Conservation (phyloP, 2,113 vertebrate genomes). For the Poecilia latipinna region DNA sequence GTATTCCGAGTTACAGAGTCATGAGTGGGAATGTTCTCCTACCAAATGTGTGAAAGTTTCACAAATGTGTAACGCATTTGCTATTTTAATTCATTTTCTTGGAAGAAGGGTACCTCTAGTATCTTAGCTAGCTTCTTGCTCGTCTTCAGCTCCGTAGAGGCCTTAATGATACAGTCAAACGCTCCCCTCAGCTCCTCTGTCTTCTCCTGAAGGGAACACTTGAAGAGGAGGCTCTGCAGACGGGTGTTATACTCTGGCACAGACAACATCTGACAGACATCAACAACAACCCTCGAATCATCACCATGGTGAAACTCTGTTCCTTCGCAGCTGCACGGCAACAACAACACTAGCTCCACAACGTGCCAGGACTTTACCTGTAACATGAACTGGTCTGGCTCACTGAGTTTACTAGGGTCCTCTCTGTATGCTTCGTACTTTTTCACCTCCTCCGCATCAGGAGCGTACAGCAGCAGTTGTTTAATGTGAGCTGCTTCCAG, state of each 20-base stretch:
- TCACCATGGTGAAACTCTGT: background rate
- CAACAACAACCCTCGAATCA: background rate
- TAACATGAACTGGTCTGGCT: constrained; percentile 95
- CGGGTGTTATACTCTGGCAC: constrained; percentile 94
- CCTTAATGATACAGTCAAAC: constrained; percentile 90
- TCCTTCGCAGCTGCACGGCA: background rate
- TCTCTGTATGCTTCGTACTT: constrained; percentile 87
- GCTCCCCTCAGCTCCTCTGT: constrained; percentile 92
- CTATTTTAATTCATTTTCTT: background rate
- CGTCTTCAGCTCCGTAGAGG: constrained; percentile 91
- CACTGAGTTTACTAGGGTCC: constrained; percentile 89
- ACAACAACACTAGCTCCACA: background rate
- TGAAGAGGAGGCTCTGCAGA: constrained; percentile 92
- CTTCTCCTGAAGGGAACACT: constrained; percentile 94
- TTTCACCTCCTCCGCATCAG: constrained; percentile 90
- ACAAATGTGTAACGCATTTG: background rate
- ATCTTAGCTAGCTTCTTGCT: constrained; percentile 99
- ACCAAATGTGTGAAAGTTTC: background rate
- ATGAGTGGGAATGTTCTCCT: no score
- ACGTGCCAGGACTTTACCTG: constrained; percentile 80
- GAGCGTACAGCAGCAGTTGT: constrained; percentile 94
- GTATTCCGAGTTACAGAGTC: background rate
- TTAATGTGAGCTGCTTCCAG: constrained; percentile 94
- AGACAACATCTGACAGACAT: constrained; percentile 71
- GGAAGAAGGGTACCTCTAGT: constrained; percentile 85